phyloP scores from a whole-genome alignment of 2,113 vertebrate genomes.

The Odontophorus gujanensis region DNA sequence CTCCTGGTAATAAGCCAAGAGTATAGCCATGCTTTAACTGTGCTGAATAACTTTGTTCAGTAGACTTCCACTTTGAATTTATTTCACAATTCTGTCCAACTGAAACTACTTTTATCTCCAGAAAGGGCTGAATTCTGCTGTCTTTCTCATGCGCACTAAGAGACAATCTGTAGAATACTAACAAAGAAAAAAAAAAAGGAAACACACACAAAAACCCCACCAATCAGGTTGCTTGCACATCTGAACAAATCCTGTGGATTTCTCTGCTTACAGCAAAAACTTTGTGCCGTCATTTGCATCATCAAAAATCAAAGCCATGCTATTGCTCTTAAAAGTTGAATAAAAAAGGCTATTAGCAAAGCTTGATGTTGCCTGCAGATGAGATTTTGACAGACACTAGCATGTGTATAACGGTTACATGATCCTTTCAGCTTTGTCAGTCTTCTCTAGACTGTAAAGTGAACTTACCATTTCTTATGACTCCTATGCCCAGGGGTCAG shows the following conservation, averaged over 20 bases:
- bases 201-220: background rate
- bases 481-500: conserved; percentile 80
- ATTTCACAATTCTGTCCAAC: background rate
- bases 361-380: conserved; percentile 88
- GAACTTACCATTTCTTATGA: conserved; percentile 79
- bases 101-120: conserved; percentile 23
- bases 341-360: conserved; percentile 71
- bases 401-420: conserved; percentile 89
- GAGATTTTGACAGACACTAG: conserved; percentile 92
- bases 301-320: conserved; percentile 44
- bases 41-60: conserved; percentile 3
- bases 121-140: background rate
- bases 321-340: conserved; percentile 70
- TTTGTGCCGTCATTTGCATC: background rate
- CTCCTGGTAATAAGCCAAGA: background rate
- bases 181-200: background rate
- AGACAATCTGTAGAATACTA: background rate
- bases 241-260: background rate
- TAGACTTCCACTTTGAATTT: conserved; percentile 33
- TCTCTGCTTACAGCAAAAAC: conserved; percentile 50
- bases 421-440: conserved; percentile 84
- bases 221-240: background rate
- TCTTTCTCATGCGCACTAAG: background rate
- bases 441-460: conserved; percentile 83
- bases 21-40: conserved; percentile 7